Evolutionary conservation across 1,140 invertebrate species (phyloP).

Genomic region (Anastrepha ludens): DNA sequence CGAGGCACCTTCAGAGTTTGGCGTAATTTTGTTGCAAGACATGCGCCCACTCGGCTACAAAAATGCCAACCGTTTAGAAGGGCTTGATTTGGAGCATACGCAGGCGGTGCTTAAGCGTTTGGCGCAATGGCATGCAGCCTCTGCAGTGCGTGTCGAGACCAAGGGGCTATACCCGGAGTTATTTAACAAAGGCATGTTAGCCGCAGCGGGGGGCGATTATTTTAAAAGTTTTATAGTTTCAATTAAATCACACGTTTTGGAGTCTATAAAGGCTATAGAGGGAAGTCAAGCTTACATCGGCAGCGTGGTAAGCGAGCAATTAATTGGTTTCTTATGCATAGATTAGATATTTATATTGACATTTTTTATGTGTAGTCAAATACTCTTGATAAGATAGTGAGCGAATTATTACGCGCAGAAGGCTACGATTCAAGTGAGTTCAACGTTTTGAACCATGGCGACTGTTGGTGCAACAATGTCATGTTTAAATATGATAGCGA

Average conservation of each 20-base stretch:
- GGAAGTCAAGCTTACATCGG: constrained; percentile 25
- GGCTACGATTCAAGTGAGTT: constrained; percentile 69
- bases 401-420: constrained; percentile 57
- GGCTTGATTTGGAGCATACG: constrained; percentile 75
- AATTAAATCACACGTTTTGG: background rate
- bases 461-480: constrained; percentile 80
- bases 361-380: background rate
- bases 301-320: constrained; percentile 34
- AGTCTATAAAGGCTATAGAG: constrained; percentile 6
- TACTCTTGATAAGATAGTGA: constrained; percentile 27
- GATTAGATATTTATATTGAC: too few relatives aligned
- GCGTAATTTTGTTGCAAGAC: constrained; percentile 75
- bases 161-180: constrained; percentile 58
- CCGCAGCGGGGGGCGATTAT: constrained; percentile 14
- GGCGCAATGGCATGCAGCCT: constrained; percentile 75
- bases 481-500: constrained; percentile 77
- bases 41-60: constrained; percentile 75
- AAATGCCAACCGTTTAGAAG: constrained; percentile 76
- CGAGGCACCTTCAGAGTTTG: constrained; percentile 55
- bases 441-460: constrained; percentile 74
- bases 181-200: constrained; percentile 32
- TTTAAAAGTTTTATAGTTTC: constrained; percentile 1
- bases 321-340: background rate
- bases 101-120: constrained; percentile 75
- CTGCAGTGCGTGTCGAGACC: constrained; percentile 4